Conservation (phyloP, 2,113 vertebrate genomes). For the Actenoides lindsayi region DNA sequence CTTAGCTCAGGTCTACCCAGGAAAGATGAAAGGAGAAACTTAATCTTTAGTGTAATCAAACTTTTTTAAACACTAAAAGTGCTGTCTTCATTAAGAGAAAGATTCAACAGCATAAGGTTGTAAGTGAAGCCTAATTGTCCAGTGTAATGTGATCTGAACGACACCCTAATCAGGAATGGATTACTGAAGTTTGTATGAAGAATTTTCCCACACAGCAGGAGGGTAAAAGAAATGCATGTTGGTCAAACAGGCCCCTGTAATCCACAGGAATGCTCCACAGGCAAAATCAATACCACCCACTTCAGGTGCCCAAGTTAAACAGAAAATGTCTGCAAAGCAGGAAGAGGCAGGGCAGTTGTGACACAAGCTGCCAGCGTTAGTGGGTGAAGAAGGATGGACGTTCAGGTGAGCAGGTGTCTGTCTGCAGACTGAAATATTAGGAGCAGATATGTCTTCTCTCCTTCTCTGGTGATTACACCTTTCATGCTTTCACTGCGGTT, state of each 20-base stretch:
- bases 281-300: neutral
- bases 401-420: neutral
- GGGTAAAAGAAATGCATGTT: neutral
- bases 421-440: neutral
- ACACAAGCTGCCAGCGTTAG: neutral
- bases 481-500: neutral
- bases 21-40: neutral
- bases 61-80: neutral
- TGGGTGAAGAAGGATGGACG: neutral
- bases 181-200: neutral
- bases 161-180: neutral
- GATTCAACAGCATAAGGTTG: neutral
- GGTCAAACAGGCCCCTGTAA: neutral
- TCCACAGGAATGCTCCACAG: neutral
- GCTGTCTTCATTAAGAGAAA: neutral
- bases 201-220: neutral
- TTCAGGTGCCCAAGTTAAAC: neutral
- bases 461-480: neutral
- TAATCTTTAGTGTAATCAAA: neutral
- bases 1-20: neutral
- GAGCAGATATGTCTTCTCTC: neutral
- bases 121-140: neutral
- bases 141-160: neutral
- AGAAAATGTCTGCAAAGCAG: neutral
- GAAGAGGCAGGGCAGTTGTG: neutral